Evolutionary conservation across 1,140 invertebrate genomes (phyloP), one percentile per base, ranked within the genome.

Genomic region (Apis dorsata): DNA sequence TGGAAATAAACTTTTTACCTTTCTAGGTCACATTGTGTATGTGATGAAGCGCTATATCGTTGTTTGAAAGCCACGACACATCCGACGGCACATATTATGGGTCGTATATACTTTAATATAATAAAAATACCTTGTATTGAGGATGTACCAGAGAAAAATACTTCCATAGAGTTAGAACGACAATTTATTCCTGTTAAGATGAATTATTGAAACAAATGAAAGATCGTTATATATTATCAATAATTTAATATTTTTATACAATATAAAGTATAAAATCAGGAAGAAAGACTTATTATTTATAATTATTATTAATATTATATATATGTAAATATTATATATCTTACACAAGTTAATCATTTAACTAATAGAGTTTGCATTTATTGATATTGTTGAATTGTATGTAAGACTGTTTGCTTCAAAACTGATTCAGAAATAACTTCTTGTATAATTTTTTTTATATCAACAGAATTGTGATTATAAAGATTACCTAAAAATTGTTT

Each of bases 81-180:
- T 77, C 95, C 96, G 12, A 95, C 97, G 0, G 96, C 97, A 0
- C 93, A 95, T 84, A 93, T 97, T 9, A 96, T 98, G 95, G 98
- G 97, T 59, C 96, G 97, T 83, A 96, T 98, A 73, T 98, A 98
- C 88, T 98, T 98, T 93, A 98, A 98, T 91, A 90, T 98, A 81
- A 95, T 98, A 60, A 95, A 96, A 93, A 96, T 97, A 24, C 96
- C 96, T 12, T 98, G 98, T 85, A 93, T 98, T 72, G 95, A 96
- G 68, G 96, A 97, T 79, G 92, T 88, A 5, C 88, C 93, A 12
- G 87, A 86, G 9, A 53, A 53, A 17, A 49, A 84, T 15, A 19
- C 72, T 66, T 76, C 79, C n/a, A 68, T 65, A 66, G 49, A 53
- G 62, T 24, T 69, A 59, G 44, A 66, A 69, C 87, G 79, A 71